phyloP scores from a whole-genome alignment of 2,113 vertebrate genomes.

The Hemichromis elongatus region DNA sequence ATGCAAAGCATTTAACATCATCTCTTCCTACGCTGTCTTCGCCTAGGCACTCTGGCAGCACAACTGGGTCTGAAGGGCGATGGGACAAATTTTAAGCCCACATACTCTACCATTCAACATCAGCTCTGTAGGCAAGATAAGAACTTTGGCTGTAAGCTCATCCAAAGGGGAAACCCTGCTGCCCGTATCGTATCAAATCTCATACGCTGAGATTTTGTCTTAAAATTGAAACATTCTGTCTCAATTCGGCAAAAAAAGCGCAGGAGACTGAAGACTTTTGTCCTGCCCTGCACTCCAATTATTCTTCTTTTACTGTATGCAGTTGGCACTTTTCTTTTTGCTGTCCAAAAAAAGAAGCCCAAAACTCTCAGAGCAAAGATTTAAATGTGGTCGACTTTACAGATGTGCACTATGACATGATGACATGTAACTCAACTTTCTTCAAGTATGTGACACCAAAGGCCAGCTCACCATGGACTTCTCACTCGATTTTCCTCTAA shows the following conservation, averaged over 20 bases:
- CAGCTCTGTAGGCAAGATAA: constrained; percentile 32
- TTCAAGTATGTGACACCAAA: neutral
- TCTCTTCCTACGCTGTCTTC: neutral
- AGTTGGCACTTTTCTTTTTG: neutral
- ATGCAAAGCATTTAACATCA: neutral
- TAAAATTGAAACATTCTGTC: neutral
- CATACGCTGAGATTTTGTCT: neutral
- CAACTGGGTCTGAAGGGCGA: constrained; percentile 10
- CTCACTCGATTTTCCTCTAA: neutral
- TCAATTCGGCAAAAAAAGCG: neutral
- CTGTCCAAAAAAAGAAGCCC: neutral
- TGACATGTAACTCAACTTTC: neutral
- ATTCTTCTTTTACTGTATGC: neutral
- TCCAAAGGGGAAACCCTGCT: neutral
- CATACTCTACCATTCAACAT: constrained; percentile 25
- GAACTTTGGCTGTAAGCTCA: constrained; percentile 11
- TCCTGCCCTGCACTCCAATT: neutral
- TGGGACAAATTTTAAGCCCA: constrained; percentile 24
- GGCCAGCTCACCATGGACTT: neutral
- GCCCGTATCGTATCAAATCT: neutral
- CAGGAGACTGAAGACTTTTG: neutral
- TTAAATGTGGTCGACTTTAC: neutral
- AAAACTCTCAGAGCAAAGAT: neutral
- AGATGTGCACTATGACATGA: neutral
- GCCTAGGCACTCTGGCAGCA: neutral